Evolutionary conservation across 2,113 vertebrate species (phyloP).

Genomic region (Ranitomeya variabilis): DNA sequence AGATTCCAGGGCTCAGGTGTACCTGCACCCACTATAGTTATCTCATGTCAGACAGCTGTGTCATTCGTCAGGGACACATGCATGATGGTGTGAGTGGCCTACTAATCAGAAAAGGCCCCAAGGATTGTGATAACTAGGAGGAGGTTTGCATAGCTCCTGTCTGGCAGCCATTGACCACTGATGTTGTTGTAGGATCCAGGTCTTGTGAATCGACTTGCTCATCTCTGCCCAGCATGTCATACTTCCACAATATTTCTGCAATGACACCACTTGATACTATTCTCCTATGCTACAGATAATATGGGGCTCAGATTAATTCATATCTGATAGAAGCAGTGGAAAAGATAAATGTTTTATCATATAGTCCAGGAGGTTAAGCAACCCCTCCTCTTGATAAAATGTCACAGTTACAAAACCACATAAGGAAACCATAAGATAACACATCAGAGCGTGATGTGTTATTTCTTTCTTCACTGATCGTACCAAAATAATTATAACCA

Average conservation of each 20-base stretch:
- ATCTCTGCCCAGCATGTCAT: background rate
- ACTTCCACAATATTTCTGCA: background rate
- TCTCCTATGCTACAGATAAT: background rate
- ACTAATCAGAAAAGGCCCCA: too few species aligned
- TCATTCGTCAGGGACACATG: too few species aligned
- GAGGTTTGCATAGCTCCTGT: too few species aligned
- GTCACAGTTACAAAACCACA: background rate
- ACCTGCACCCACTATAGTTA: too few species aligned
- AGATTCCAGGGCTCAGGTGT: too few species aligned
- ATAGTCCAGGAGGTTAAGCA: background rate
- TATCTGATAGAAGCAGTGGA: background rate
- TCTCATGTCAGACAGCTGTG: too few species aligned
- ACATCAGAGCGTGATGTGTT: background rate
- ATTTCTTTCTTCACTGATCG: background rate
- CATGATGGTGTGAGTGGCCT: too few species aligned
- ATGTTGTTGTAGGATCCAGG: too few species aligned
- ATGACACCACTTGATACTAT: background rate
- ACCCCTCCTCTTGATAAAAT: background rate
- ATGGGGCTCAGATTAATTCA: background rate
- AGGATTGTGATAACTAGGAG: too few species aligned
- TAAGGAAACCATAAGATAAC: conserved; percentile 1
- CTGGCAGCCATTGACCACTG: too few species aligned
- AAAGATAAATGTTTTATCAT: background rate
- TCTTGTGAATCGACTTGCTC: too few species aligned
- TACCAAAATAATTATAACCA: background rate